These are phyloP conservation scores for Pleuronectes platessa DNA, from an alignment of 2,113 vertebrate genomes.

Conservation along the genomic window DNA sequence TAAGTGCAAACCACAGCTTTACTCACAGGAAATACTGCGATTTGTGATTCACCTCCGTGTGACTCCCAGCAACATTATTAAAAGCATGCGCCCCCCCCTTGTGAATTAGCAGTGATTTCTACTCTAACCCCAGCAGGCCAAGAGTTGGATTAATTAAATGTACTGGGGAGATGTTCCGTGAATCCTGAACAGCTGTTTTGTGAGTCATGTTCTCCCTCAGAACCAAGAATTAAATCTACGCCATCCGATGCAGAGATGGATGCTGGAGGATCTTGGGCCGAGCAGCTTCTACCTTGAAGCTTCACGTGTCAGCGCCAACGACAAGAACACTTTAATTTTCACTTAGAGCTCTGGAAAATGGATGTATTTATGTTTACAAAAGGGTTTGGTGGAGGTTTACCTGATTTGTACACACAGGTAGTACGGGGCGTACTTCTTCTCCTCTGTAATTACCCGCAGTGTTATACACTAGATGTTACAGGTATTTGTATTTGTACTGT, in stretches of 20 bases:
- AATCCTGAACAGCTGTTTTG: constrained; percentile 65
- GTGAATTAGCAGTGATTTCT: constrained; percentile 46
- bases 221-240: constrained; percentile 42
- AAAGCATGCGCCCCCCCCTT: constrained; percentile 12
- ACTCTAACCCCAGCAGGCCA: constrained; percentile 22
- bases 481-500: constrained; percentile 62
- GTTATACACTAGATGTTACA: constrained; percentile 16
- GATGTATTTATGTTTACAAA: constrained; percentile 34
- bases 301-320: constrained; percentile 10
- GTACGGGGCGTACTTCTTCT: constrained; percentile 21
- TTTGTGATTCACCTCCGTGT: constrained; percentile 36
- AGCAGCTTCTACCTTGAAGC: constrained; percentile 21
- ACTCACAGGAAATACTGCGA: not conserved
- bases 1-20: not conserved
- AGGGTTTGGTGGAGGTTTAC: constrained; percentile 13
- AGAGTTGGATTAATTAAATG: constrained; percentile 67
- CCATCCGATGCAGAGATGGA: constrained; percentile 37
- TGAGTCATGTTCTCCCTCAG: constrained; percentile 47
- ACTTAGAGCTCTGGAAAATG: constrained; percentile 21
- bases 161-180: constrained; percentile 30
- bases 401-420: constrained; percentile 55
- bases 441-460: constrained; percentile 48
- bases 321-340: not conserved
- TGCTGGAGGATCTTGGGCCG: constrained; percentile 17
- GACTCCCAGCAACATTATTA: constrained; percentile 50